A percentile compares a stretch with the other conserved stretches of the same genome.
Conservation (phyloP, 2,888 invertebrate species). For the Ornithoptera alexandrae region DNA sequence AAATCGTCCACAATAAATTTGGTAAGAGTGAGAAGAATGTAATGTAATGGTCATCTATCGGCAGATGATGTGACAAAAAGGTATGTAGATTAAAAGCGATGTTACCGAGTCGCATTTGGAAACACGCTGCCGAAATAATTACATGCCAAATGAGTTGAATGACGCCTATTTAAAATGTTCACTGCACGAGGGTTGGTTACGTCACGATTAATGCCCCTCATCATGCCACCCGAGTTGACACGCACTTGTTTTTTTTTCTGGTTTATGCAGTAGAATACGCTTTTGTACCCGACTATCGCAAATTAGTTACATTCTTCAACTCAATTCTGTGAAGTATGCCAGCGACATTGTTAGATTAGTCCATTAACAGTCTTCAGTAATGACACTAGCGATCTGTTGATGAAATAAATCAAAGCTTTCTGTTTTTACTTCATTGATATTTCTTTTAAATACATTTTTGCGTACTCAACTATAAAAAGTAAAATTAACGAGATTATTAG, state of each 20-base stretch:
- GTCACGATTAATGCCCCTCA: conserved; percentile 50
- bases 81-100: conserved; percentile 38
- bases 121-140: conserved; percentile 63
- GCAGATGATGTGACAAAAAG: conserved; percentile 38
- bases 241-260: conserved; percentile 24
- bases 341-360: conserved; percentile 24
- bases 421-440: too few species aligned
- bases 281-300: conserved; percentile 12
- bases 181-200: conserved; percentile 39
- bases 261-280: conserved; percentile 12
- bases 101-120: conserved; percentile 47
- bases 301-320: conserved; percentile 24
- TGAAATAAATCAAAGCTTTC: conserved; percentile 4
- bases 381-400: conserved; percentile 8
- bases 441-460: too few species aligned
- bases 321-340: conserved; percentile 13
- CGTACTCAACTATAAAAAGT: too few species aligned
- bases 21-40: conserved; percentile 43
- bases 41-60: too few species aligned
- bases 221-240: conserved; percentile 31
- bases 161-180: conserved; percentile 64
- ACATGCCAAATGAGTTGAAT: conserved; percentile 68
- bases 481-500: too few species aligned
- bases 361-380: conserved; percentile 11
- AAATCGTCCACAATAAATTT: conserved; percentile 34